Evolutionary conservation across 2,797 vertebrate genomes (phyloP).

Genomic region (Eulemur coronatus): DNA sequence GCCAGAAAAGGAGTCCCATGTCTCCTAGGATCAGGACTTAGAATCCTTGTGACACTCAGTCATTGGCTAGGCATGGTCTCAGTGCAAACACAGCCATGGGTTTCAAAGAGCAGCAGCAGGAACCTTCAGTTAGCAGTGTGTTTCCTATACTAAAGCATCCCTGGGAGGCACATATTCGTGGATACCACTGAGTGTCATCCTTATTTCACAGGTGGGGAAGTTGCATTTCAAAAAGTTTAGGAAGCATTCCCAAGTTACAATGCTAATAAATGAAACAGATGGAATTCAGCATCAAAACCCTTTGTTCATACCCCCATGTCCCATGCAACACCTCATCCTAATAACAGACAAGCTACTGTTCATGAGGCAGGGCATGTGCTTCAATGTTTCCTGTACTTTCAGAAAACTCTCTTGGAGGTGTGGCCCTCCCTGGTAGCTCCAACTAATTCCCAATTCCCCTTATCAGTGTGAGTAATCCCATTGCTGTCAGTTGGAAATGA

Average conservation of each 20-base stretch:
- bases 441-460: neutral
- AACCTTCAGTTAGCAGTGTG: fast-evolving
- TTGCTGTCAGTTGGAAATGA: neutral
- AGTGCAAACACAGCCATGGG: fast-evolving
- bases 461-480: neutral
- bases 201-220: neutral
- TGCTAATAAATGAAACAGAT: neutral
- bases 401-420: neutral
- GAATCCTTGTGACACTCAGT: too few relatives aligned
- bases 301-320: neutral
- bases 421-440: neutral
- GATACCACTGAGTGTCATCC: neutral
- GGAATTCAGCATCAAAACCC: neutral
- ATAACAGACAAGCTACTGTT: neutral
- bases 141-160: neutral
- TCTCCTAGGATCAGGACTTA: neutral
- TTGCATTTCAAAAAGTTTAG: neutral
- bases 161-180: neutral
- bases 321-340: neutral
- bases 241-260: neutral
- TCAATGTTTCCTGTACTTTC: neutral
- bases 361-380: neutral
- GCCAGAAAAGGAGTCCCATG: neutral
- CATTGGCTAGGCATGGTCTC: neutral
- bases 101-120: neutral